phyloP scores from a whole-genome alignment of 2,888 invertebrate species.

The Tetranychus piercei region DNA sequence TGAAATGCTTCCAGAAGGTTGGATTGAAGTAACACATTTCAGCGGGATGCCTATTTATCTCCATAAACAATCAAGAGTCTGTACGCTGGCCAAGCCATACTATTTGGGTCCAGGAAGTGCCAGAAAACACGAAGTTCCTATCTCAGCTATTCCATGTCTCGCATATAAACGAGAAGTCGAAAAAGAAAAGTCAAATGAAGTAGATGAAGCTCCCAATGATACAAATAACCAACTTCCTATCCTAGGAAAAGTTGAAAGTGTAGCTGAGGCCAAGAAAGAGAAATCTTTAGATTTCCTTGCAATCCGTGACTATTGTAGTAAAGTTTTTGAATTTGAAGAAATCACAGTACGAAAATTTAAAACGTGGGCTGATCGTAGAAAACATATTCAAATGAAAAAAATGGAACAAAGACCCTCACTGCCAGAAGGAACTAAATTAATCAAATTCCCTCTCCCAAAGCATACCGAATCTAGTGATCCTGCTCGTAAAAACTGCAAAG shows the following conservation, averaged over 20 bases:
- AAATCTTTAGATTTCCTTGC: constrained; percentile 43
- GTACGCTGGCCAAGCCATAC: constrained; percentile 80
- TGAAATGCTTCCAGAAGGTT: constrained; percentile 87
- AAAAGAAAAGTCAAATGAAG: constrained; percentile 39
- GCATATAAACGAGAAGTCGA: constrained; percentile 62
- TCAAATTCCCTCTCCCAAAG: constrained; percentile 53
- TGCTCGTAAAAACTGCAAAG: constrained; percentile 32
- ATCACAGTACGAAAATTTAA: constrained; percentile 69
- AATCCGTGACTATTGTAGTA: constrained; percentile 61
- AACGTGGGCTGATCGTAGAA: constrained; percentile 76
- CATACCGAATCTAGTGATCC: constrained; percentile 25
- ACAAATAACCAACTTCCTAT: constrained; percentile 29
- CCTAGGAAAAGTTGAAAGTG: constrained; percentile 62
- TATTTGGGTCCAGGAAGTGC: constrained; percentile 82
- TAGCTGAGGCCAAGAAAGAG: constrained; percentile 62
- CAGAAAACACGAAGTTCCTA: constrained; percentile 75
- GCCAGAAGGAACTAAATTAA: constrained; percentile 75
- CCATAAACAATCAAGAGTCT: constrained; percentile 67
- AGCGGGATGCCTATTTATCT: constrained; percentile 92
- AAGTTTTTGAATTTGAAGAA: constrained; percentile 65
- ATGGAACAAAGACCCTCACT: constrained; percentile 45
- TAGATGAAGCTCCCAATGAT: neutral
- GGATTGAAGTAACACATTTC: constrained; percentile 84
- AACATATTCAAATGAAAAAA: constrained; percentile 54
- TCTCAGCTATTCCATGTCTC: constrained; percentile 85